Evolutionary conservation across 2,888 invertebrate genomes (phyloP).

Genomic region (Eledone cirrhosa): DNA sequence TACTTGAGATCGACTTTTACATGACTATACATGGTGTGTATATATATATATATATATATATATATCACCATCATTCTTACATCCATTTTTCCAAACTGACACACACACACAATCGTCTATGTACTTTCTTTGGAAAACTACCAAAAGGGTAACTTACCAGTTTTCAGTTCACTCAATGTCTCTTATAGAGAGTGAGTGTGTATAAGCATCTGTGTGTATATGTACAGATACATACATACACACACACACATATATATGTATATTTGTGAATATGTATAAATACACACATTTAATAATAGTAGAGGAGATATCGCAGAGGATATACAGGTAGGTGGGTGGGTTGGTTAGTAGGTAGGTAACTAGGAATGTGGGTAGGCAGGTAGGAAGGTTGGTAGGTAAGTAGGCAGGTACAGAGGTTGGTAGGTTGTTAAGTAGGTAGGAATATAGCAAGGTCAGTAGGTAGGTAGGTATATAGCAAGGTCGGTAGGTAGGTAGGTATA

Average conservation of each 20-base stretch:
- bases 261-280: slow-evolving; percentile 1
- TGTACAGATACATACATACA: not conserved
- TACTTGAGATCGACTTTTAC: too few species aligned
- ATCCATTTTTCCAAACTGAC: not conserved
- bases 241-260: not conserved
- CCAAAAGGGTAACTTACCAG: too few species aligned
- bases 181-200: too few species aligned
- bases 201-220: not conserved
- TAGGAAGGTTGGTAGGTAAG: not conserved
- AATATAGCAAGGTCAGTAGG: not conserved
- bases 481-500: not conserved
- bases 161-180: too few species aligned
- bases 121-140: too few species aligned
- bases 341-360: not conserved
- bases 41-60: slow-evolving; percentile 8
- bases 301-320: not conserved
- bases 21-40: too few species aligned
- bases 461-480: not conserved
- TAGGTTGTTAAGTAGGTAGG: not conserved
- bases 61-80: not conserved
- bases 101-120: not conserved
- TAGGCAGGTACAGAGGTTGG: not conserved
- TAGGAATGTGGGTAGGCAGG: too few species aligned
- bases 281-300: not conserved
- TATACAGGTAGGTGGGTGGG: not conserved